Conservation (phyloP, 2,888 invertebrate species). For the Electrophaes corylata region DNA sequence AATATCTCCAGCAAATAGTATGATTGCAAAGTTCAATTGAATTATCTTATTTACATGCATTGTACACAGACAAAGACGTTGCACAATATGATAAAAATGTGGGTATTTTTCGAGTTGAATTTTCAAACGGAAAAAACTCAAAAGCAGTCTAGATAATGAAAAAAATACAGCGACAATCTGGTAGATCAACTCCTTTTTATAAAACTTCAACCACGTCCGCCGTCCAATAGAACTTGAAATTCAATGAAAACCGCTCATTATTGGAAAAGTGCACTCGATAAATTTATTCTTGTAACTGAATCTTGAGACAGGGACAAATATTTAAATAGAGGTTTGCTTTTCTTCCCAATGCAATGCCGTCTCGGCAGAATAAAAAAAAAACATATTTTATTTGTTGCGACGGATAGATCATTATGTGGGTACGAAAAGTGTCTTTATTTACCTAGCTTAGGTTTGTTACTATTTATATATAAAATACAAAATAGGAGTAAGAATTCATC, state of each 20-base stretch:
- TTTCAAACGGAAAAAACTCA: constrained; percentile 45
- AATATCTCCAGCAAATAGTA: constrained; percentile 41
- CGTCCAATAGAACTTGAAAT: constrained; percentile 50
- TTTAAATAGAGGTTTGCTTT: constrained; percentile 40
- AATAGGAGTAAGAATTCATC: neutral
- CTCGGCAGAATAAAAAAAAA: constrained; percentile 24
- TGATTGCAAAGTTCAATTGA: constrained; percentile 30
- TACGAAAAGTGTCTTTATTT: too few species aligned
- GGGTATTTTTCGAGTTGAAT: constrained; percentile 39
- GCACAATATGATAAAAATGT: constrained; percentile 20
- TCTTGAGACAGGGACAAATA: constrained; percentile 42
- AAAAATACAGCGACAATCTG: constrained; percentile 43
- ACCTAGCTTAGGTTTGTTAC: too few species aligned
- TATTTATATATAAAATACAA: neutral
- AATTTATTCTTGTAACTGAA: constrained; percentile 43
- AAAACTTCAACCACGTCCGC: constrained; percentile 48
- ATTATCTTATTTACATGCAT: neutral
- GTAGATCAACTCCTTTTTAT: constrained; percentile 40
- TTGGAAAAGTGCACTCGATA: constrained; percentile 47
- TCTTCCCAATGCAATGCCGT: constrained; percentile 25
- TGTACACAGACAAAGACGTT: neutral
- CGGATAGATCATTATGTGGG: neutral
- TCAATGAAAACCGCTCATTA: constrained; percentile 54
- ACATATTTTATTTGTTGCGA: constrained; percentile 19
- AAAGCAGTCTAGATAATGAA: constrained; percentile 46